phyloP scores from a whole-genome alignment of 1,140 invertebrate genomes.

The Danaus plexippus region DNA sequence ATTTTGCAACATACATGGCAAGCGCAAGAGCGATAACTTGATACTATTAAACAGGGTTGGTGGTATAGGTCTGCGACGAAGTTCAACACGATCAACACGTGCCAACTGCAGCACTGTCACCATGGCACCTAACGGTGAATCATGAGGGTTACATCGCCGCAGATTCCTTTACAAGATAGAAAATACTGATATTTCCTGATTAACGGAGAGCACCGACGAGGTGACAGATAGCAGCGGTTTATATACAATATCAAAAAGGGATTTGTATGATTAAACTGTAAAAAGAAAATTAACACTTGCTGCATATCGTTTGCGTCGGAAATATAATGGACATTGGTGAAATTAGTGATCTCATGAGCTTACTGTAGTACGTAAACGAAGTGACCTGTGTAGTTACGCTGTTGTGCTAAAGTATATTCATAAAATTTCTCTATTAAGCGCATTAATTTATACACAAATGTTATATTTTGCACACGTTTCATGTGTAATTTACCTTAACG shows the following conservation, averaged over 20 bases:
- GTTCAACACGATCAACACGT: conserved; percentile 66
- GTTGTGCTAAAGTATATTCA: too few relatives aligned
- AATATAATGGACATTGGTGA: conserved; percentile 9
- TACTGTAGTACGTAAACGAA: conserved; percentile 3
- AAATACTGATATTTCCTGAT: conserved; percentile 65
- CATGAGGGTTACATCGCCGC: conserved; percentile 62
- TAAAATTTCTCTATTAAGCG: too few relatives aligned
- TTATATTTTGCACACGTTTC: too few relatives aligned
- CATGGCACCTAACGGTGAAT: conserved; percentile 63
- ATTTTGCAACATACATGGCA: conserved; percentile 70
- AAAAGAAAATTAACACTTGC: conserved; percentile 1
- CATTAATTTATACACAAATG: too few relatives aligned
- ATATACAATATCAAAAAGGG: conserved; percentile 49
- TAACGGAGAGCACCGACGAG: conserved; percentile 65
- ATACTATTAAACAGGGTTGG: conserved; percentile 61
- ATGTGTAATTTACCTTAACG: too few relatives aligned
- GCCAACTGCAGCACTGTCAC: conserved; percentile 70
- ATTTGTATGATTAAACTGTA: conserved; percentile 51
- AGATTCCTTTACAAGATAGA: conserved; percentile 55
- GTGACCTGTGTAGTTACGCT: too few relatives aligned
- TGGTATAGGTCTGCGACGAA: conserved; percentile 50
- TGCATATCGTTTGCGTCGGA: conserved; percentile 3
- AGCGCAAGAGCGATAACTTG: conserved; percentile 58
- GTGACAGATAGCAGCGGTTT: conserved; percentile 60
- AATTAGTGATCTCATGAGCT: conserved; percentile 47